Conservation (phyloP, 2,888 invertebrate genomes). For the Colostygia pectinataria region DNA sequence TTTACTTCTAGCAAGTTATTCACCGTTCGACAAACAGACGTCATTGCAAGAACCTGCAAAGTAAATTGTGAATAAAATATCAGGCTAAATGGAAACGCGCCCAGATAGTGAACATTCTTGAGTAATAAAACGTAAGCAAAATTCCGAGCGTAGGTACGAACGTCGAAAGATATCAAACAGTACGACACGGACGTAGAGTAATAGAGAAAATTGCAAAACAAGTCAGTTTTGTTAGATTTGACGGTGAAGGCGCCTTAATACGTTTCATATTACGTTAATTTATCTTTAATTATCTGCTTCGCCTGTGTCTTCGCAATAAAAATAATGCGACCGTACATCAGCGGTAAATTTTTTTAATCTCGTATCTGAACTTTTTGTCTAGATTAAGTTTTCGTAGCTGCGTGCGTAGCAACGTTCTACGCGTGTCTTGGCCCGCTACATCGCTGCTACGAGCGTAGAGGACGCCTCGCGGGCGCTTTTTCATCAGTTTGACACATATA, state of each 20-base stretch:
- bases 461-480: neutral
- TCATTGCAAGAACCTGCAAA: slow-evolving; percentile 6
- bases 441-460: slow-evolving; percentile 6
- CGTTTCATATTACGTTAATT: too few species aligned
- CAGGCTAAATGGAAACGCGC: slow-evolving; percentile 9
- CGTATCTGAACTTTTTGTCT: too few species aligned
- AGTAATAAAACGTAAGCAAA: slow-evolving; percentile 3
- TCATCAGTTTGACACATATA: neutral
- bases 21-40: slow-evolving; percentile 3
- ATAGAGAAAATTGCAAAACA: too few species aligned
- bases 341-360: too few species aligned
- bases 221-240: too few species aligned
- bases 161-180: neutral
- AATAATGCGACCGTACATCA: too few species aligned
- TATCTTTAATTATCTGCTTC: too few species aligned
- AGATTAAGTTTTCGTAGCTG: neutral
- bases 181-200: too few species aligned
- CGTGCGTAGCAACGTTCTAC: slow-evolving; percentile 12
- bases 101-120: neutral
- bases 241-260: too few species aligned
- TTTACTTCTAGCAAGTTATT: neutral
- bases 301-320: too few species aligned
- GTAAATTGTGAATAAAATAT: slow-evolving; percentile 16
- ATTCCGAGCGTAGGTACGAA: neutral
- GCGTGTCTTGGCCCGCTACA: slow-evolving; percentile 4